Evolutionary conservation across 2,888 invertebrate species (phyloP).

Genomic region (Parnassius smintheus): DNA sequence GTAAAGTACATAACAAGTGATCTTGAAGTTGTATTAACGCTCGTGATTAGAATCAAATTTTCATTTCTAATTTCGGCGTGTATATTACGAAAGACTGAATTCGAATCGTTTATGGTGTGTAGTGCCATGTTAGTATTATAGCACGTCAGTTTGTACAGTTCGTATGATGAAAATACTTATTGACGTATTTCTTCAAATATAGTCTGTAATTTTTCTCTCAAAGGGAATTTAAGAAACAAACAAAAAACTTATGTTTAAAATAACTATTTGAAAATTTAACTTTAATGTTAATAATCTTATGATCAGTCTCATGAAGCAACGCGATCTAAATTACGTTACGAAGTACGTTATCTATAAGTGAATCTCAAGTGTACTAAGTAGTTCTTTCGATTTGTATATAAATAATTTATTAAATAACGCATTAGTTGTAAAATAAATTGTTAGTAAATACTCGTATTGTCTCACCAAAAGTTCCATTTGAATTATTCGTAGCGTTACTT

Average conservation of each 20-base stretch:
- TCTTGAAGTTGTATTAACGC: slow-evolving; percentile 29
- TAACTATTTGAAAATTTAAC: slow-evolving; percentile 10
- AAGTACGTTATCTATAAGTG: slow-evolving; percentile 48
- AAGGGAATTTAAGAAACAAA: not conserved
- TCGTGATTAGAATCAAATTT: slow-evolving; percentile 34
- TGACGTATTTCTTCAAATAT: slow-evolving; percentile 7
- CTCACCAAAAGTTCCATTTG: slow-evolving; percentile 59
- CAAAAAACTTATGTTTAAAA: slow-evolving; percentile 8
- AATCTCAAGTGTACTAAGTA: slow-evolving; percentile 61
- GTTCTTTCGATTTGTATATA: slow-evolving; percentile 59
- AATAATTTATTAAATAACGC: slow-evolving; percentile 58
- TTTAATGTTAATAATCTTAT: slow-evolving; percentile 29
- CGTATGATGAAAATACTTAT: slow-evolving; percentile 55
- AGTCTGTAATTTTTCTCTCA: slow-evolving; percentile 5
- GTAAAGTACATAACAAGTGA: slow-evolving; percentile 20
- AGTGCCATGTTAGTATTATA: slow-evolving; percentile 78
- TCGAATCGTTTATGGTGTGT: slow-evolving; percentile 67
- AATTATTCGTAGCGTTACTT: slow-evolving; percentile 36
- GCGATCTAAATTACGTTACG: slow-evolving; percentile 26
- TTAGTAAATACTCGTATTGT: slow-evolving; percentile 46
- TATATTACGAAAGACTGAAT: slow-evolving; percentile 71
- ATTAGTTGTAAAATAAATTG: slow-evolving; percentile 49
- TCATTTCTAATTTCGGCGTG: slow-evolving; percentile 40
- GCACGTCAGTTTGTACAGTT: slow-evolving; percentile 48
- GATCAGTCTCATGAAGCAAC: slow-evolving; percentile 50